These are phyloP conservation scores for Cyprinella venusta DNA, from an alignment of 2,797 vertebrate genomes.

Conservation along the genomic window DNA sequence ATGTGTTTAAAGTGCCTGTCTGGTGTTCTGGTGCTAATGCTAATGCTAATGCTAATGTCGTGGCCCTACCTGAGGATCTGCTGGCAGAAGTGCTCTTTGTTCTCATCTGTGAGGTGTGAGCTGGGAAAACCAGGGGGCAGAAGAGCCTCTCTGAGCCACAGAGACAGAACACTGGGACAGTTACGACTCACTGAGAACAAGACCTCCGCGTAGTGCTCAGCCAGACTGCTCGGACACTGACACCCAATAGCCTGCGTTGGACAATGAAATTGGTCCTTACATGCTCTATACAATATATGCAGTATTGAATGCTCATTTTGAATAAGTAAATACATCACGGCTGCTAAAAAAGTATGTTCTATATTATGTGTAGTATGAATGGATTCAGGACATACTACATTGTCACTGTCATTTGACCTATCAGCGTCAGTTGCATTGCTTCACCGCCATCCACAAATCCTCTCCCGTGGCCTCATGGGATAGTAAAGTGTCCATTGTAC, in stretches of 20 bases:
- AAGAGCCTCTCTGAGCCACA: constrained; percentile 92
- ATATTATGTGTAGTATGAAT: not conserved
- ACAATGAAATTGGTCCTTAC: not conserved
- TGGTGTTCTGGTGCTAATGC: not conserved
- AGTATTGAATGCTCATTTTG: not conserved
- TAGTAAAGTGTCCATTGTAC: not conserved
- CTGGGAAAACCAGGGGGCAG: constrained; percentile 91
- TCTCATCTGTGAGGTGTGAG: constrained; percentile 83
- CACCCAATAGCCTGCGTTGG: constrained; percentile 85
- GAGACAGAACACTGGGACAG: constrained; percentile 85
- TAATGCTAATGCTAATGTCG: not conserved
- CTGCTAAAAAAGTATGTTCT: too few relatives aligned
- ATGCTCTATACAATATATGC: not conserved
- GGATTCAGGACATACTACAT: not conserved
- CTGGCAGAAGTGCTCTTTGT: constrained; percentile 93
- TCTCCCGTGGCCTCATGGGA: not conserved
- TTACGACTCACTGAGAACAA: constrained; percentile 91
- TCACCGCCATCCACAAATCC: too few relatives aligned
- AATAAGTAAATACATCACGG: not conserved
- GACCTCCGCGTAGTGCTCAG: constrained; percentile 92
- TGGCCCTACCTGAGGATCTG: constrained; percentile 89
- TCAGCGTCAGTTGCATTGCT: too few relatives aligned
- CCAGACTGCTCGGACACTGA: constrained; percentile 86
- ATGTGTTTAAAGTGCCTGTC: too few relatives aligned
- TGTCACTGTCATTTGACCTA: not conserved